Evolutionary conservation across 1,140 invertebrate genomes (phyloP).

Genomic region (Scaptomyza graminum): DNA sequence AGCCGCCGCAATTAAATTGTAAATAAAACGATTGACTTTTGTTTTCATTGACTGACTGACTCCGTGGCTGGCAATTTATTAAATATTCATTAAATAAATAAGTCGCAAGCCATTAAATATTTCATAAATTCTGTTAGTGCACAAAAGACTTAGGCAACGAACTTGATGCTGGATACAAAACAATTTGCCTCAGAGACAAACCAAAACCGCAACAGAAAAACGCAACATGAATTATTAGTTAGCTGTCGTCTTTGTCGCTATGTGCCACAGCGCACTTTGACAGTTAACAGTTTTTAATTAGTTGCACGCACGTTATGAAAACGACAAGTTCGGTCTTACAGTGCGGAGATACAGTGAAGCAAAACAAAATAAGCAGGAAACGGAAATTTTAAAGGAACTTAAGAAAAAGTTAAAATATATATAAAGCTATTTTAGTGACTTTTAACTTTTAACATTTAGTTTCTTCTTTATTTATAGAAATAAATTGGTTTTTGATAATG

Average conservation of each 20-base stretch:
- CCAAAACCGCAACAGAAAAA: slow-evolving; percentile 12
- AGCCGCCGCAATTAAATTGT: slow-evolving; percentile 74
- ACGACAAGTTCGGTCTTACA: slow-evolving; percentile 31
- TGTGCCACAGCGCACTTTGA: slow-evolving; percentile 19
- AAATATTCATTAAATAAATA: slow-evolving; percentile 77
- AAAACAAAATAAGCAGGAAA: neutral
- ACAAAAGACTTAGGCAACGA: slow-evolving; percentile 66
- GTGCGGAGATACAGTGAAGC: slow-evolving; percentile 26
- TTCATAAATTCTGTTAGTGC: slow-evolving; percentile 59
- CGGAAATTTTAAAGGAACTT: no score
- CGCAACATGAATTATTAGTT: slow-evolving; percentile 49
- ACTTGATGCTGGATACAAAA: slow-evolving; percentile 40
- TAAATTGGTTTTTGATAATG: no score
- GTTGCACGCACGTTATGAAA: slow-evolving; percentile 43
- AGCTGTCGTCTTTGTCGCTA: slow-evolving; percentile 12
- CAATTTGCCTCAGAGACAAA: slow-evolving; percentile 50
- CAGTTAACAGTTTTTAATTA: slow-evolving; percentile 64
- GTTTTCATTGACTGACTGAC: slow-evolving; percentile 34
- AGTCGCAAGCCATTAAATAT: slow-evolving; percentile 64
- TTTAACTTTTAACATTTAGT: no score
- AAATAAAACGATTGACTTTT: slow-evolving; percentile 36
- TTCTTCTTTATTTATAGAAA: no score
- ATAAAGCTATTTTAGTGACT: no score
- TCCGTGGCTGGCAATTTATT: slow-evolving; percentile 68
- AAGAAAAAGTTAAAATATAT: no score